Evolutionary conservation across 2,113 vertebrate species (phyloP).

Genomic region (Apeltes quadracus): DNA sequence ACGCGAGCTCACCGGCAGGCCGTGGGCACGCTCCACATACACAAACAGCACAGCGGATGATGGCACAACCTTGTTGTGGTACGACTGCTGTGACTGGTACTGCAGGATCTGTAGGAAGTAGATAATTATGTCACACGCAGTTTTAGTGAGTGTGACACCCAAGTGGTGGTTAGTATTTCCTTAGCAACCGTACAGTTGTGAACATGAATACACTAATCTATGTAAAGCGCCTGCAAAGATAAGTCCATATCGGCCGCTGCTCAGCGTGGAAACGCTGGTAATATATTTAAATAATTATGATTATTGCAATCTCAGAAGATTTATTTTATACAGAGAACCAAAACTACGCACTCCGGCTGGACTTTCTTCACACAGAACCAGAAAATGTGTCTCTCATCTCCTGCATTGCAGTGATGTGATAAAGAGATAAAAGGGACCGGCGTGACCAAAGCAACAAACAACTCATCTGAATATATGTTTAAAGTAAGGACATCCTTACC

Average conservation of each 20-base stretch:
- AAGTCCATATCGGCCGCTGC: not conserved
- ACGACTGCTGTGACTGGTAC: constrained; percentile 83
- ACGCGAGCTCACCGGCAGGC: constrained; percentile 82
- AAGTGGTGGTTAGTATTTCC: not conserved
- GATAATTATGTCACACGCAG: constrained; percentile 1
- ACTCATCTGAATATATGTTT: no score
- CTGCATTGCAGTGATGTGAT: no score
- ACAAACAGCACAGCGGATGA: constrained; percentile 85
- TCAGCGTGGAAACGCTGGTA: no score
- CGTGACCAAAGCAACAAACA: no score
- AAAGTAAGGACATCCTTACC: no score
- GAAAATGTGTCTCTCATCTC: no score
- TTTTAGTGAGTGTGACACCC: not conserved
- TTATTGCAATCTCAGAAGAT: not conserved
- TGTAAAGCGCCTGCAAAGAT: not conserved
- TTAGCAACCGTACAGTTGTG: not conserved
- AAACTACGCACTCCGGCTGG: not conserved
- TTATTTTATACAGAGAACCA: not conserved
- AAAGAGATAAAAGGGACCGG: no score
- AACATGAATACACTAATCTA: not conserved
- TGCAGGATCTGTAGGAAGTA: constrained; percentile 78
- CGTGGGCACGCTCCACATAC: constrained; percentile 86
- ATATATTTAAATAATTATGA: not conserved
- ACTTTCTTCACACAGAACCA: not conserved
- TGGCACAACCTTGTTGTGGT: constrained; percentile 84